Evolutionary conservation across 2,888 invertebrate species (phyloP).

Genomic region (Thymelicus sylvestris): DNA sequence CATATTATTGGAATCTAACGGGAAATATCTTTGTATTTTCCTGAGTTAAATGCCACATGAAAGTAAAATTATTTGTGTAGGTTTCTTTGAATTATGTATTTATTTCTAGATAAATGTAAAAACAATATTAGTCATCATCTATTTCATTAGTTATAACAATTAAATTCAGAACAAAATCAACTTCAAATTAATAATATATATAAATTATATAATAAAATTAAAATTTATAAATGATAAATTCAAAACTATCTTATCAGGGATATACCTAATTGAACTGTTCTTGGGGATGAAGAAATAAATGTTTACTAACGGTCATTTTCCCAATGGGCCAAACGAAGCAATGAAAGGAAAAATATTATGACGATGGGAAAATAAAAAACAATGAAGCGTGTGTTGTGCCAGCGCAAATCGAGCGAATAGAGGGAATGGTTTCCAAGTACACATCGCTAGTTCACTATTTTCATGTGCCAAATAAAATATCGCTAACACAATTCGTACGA

Average conservation of each 20-base stretch:
- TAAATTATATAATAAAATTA: too few species aligned
- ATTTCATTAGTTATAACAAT: too few species aligned
- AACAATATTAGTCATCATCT: too few species aligned
- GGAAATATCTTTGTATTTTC: too few species aligned
- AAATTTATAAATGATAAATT: too few species aligned
- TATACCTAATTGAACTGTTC: not conserved
- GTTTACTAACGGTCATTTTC: slow-evolving; percentile 40
- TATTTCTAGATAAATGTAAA: too few species aligned
- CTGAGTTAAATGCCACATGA: too few species aligned
- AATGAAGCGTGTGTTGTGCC: slow-evolving; percentile 28
- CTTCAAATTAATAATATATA: too few species aligned
- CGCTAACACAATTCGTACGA: slow-evolving; percentile 20
- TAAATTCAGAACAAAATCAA: too few species aligned
- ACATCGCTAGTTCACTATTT: slow-evolving; percentile 9
- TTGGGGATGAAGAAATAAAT: slow-evolving; percentile 34
- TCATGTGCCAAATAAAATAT: slow-evolving; percentile 30
- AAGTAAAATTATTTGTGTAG: too few species aligned
- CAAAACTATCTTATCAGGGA: too few species aligned
- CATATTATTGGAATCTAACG: slow-evolving; percentile 17
- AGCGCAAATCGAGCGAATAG: slow-evolving; percentile 26
- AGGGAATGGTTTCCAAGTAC: slow-evolving; percentile 26
- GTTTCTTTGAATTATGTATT: too few species aligned
- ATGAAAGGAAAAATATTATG: slow-evolving; percentile 40
- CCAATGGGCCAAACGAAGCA: slow-evolving; percentile 38
- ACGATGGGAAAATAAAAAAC: slow-evolving; percentile 39